Evolutionary conservation across 2,113 vertebrate species (phyloP).

Genomic region (Mystacornis crossleyi): DNA sequence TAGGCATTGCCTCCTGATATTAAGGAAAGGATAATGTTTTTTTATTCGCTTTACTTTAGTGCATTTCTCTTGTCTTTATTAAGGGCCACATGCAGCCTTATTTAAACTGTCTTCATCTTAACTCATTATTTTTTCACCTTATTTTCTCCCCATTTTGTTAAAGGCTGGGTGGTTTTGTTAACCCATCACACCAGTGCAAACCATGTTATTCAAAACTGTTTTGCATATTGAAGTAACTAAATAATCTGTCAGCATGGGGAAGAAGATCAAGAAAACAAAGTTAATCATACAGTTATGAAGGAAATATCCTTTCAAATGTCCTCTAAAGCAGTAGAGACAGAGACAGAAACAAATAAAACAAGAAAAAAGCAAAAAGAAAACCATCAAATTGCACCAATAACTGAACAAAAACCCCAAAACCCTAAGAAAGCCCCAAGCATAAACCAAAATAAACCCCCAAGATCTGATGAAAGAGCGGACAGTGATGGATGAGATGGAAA

Average conservation of each 20-base stretch:
- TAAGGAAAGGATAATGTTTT: neutral
- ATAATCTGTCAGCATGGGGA: neutral
- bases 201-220: neutral
- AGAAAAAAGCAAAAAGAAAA: neutral
- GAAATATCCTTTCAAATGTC: neutral
- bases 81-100: rapidly evolving
- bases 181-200: neutral
- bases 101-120: neutral
- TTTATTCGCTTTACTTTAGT: rapidly evolving
- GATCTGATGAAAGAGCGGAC: neutral
- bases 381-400: neutral
- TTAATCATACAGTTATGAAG: neutral
- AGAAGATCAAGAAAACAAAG: neutral
- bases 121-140: neutral
- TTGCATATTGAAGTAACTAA: neutral
- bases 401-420: neutral
- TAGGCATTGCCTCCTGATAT: rapidly evolving
- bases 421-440: neutral
- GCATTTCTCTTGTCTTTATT: neutral
- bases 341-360: neutral
- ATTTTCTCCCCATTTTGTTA: neutral
- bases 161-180: rapidly evolving
- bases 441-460: neutral
- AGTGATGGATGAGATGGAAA: neutral
- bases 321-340: neutral